Conservation (phyloP, 2,888 invertebrate genomes). For the Graphium colonna region DNA sequence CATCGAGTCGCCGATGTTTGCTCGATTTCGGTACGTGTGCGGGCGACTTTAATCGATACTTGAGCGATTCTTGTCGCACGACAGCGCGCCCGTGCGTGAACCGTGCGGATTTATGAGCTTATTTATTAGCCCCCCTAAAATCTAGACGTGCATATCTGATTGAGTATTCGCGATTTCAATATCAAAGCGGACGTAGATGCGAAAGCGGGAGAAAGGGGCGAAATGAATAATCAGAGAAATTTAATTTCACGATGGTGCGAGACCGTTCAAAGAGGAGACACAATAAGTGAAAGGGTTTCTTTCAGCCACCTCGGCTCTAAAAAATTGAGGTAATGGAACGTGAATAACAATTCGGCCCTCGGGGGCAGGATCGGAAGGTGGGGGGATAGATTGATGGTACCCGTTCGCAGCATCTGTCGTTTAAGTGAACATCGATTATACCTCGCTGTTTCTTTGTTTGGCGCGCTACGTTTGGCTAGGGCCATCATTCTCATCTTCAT, state of each 20-base stretch:
- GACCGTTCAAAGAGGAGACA: conserved; percentile 66
- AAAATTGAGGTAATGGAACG: conserved; percentile 79
- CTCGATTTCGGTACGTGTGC: conserved; percentile 60
- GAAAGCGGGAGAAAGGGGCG: conserved; percentile 33
- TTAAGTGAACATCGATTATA: conserved; percentile 77
- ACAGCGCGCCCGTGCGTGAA: conserved; percentile 37
- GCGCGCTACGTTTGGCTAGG: conserved; percentile 61
- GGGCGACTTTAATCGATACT: conserved; percentile 62
- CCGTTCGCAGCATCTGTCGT: conserved; percentile 79
- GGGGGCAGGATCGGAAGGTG: conserved; percentile 39
- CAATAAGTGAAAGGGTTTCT: conserved; percentile 75
- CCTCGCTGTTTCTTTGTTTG: conserved; percentile 72
- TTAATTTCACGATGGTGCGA: conserved; percentile 64
- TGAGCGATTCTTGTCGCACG: conserved; percentile 54
- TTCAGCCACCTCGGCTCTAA: conserved; percentile 70
- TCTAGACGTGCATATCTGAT: neutral
- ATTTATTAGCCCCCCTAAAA: neutral
- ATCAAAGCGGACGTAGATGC: conserved; percentile 29
- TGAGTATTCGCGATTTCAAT: conserved; percentile 6
- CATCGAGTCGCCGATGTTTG: conserved; percentile 61
- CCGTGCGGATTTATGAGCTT: conserved; percentile 35
- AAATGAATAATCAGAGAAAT: conserved; percentile 62
- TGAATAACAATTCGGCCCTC: conserved; percentile 72
- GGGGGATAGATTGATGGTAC: conserved; percentile 72
- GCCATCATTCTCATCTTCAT: conserved; percentile 57